Conservation (phyloP, 2,888 invertebrate genomes). For the Dysmachus trigonus region DNA sequence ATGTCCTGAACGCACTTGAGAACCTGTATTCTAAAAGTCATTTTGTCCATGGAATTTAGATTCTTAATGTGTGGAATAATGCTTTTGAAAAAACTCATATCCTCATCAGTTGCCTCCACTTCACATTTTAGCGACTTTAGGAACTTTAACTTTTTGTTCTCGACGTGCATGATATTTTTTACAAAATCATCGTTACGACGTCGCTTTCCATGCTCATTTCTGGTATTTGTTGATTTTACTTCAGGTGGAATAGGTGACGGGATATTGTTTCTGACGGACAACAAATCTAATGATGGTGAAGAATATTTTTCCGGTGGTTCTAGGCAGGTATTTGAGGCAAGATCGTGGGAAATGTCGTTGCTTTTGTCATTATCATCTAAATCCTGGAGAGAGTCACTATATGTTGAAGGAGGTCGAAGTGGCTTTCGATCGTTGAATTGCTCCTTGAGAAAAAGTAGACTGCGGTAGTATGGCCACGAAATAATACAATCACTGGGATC, state of each 20-base stretch:
- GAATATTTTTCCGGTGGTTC: not conserved
- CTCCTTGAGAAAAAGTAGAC: not conserved
- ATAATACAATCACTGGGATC: conserved; percentile 2
- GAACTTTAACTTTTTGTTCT: conserved; percentile 6
- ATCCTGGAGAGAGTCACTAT: not conserved
- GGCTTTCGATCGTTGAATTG: not conserved
- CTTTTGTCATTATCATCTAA: conserved; percentile 11
- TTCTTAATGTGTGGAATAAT: conserved; percentile 11
- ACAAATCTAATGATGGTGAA: not conserved
- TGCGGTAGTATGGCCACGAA: conserved; percentile 8
- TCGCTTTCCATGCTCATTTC: not conserved
- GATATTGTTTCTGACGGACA: not conserved
- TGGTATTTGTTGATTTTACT: not conserved
- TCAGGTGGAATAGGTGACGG: not conserved
- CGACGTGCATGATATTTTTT: not conserved
- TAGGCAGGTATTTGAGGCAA: not conserved
- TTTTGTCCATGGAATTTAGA: not conserved
- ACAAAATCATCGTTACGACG: not conserved
- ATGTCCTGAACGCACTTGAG: not conserved
- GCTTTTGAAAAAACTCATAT: conserved; percentile 29
- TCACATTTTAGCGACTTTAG: not conserved
- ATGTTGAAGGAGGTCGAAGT: not conserved
- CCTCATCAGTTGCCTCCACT: conserved; percentile 1
- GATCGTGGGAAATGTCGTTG: not conserved
- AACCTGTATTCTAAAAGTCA: conserved; percentile 3